Base-by-base conservation (phyloP, 1,140 invertebrate genomes). In the Whitmania pigra region DNA sequence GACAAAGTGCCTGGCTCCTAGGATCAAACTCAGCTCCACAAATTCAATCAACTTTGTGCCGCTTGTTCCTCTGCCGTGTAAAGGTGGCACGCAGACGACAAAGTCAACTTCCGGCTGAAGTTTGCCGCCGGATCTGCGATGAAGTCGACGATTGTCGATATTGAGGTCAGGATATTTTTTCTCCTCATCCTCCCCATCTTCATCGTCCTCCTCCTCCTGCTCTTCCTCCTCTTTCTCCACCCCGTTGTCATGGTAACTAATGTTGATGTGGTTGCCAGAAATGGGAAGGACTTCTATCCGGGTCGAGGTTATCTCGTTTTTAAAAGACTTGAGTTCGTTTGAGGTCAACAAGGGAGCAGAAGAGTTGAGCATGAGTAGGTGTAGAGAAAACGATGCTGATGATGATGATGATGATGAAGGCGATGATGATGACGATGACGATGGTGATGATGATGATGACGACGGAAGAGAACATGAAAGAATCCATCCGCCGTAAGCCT, bases 11-110 rank as follows among this genome's bases (percentile, higher is more conserved):
- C 75, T 54, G 3, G 76, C 79, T 20, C 80, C 80, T 63, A 81
- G 74, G 60, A 81, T 72, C 69, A 76, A 76, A 60, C 73, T 76
- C 29, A 81, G 63, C 75, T 82, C 81, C 54, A 82, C 74, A 75
- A 80, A 82, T 60, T 81, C 78, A 49, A 82, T 74, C 4, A 82
- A 49, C 29, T 74, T 74, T 20, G 75, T 75, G 49, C 78, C 54
- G 63, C 22, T 63, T 22, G 71, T 73, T n/a, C 79, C 76, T 53
- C 79, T 63, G 20, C 80, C 80, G 75, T 79, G 80, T 43, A 82
- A 70, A 13, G 81, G 80, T n/a, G 81, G 79, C 31, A 82, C 75
- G 74, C 81, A 82, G 6, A 82, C 73, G 22, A 49, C 49, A 68
- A 75, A 77, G 22, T 72, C 49, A 40, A 31, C 36, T 49, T 72